Evolutionary conservation across 2,797 vertebrate species (phyloP), one percentile per base, ranked within the genome.

Genomic region (Tragopan temminckii): DNA sequence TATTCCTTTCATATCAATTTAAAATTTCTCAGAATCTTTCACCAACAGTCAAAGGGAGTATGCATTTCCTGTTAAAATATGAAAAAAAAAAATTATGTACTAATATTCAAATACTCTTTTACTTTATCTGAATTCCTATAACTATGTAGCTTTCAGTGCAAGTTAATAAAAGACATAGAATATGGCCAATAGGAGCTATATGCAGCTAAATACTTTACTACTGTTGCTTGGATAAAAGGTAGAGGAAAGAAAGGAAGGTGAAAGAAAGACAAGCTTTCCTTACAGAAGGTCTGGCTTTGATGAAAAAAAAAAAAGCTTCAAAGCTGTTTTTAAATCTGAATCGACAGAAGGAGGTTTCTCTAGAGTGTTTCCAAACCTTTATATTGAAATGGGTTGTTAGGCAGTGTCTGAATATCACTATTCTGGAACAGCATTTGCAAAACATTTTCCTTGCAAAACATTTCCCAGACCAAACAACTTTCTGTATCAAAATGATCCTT

Each of bases 401-500:
- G 64, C 59, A 92, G 31, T 79, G 89, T 40, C 94, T 94, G 94
- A 83, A 93, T 95, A 94, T 95, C 89, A 94, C 97, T 97, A 97
- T 95, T 92, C 57, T 64, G 59, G 79, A 96, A 94, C 63, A 89
- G 23, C 88, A 97, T 90, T 96, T 86, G 81, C 80, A 96, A 96
- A 97, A 77, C 8, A 53, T 88, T 96, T 96, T 97, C 68, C 48
- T 72, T 78, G 33, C 81, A 96, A 85, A 82, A 53, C 52, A 53
- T 17, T 53, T 53, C 83, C 64, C 77, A 96, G 92, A 96, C 95
- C 62, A 96, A 97, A 96, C 85, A 96, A 97, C 35, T 83, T 92
- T 93, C 90, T 94, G 89, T 66, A 97, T 96, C 78, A 97, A 96
- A 97, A 97, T 29, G 40, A 94, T 89, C 80, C 18, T 95, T 94